Base-by-base conservation (phyloP, 2,113 vertebrate species). In the Apistogramma diplotaenia region DNA sequence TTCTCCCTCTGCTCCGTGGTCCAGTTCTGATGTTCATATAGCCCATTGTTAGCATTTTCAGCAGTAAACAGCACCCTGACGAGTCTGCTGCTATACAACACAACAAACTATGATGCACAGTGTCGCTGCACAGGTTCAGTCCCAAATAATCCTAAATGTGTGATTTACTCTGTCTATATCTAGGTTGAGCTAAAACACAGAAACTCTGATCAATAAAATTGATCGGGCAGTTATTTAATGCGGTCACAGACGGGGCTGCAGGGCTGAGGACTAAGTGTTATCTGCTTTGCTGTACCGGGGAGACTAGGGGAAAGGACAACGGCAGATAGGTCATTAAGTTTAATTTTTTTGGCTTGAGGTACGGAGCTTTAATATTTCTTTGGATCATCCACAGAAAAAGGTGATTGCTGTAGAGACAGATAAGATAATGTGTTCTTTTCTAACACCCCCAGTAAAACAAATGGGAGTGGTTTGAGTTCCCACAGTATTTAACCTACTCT, bases 391-490 rank as follows among this genome's bases (percentile, higher is more conserved):
- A 18, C 1, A 27, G 11, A 54, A 15, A 4, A 21, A 7, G 0
- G 2, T 12, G 43, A 33, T 49, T 23, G 15, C 35, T 1, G 1
- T n/a, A 8, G 3, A 54, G 6, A 13, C 25, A 73, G 82, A 87
- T 91, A 81, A 90, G 77, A 58, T 85, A 82, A 62, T 29, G 7
- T 11, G 4, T 62, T 19, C 2, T 73, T 49, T 62, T 58, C 19
- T 56, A 70, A 15, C 21, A 65, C 23, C 13, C 40, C 55, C 8
- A 18, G 9, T 27, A 18, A 25, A 8, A 15, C 16, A 19, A 89
- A 83, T 87, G 70, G 93, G 86, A 81, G 91, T 51, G 89, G 79
- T 86, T 83, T 57, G 4, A 12, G 1, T 23, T 15, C 18, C 43
- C 65, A n/a, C 65, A 70, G 16, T 49, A 25, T 72, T 72, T 18